These are phyloP conservation scores for Macrotis lagotis DNA, from an alignment of 2,113 vertebrate genomes.

Conservation along the genomic window DNA sequence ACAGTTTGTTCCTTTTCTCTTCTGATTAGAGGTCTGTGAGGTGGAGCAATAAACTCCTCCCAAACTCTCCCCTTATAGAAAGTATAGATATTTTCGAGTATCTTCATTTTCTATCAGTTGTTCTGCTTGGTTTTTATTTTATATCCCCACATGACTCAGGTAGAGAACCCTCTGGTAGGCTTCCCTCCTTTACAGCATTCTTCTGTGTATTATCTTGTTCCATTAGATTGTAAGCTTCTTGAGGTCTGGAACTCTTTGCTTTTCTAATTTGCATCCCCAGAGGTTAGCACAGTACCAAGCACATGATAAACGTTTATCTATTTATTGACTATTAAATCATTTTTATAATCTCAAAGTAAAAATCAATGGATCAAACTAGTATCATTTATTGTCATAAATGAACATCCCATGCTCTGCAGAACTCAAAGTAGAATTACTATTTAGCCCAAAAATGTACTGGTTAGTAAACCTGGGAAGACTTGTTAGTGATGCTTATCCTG, in stretches of 20 bases:
- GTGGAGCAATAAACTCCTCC: not conserved
- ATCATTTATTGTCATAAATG: not conserved
- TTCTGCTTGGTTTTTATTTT: not conserved
- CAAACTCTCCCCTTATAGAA: not conserved
- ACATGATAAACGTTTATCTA: not conserved
- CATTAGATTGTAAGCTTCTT: not conserved
- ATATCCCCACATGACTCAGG: not conserved
- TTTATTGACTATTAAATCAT: not conserved
- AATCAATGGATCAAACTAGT: not conserved
- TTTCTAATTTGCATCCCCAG: not conserved
- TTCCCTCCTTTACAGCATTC: not conserved
- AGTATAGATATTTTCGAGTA: not conserved
- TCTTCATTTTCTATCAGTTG: not conserved
- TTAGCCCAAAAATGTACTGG: slow-evolving; percentile 33
- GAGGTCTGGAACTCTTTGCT: not conserved
- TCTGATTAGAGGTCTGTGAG: not conserved
- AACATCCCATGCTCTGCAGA: slow-evolving; percentile 35
- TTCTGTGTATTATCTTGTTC: not conserved
- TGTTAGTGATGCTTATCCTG: slow-evolving; percentile 17
- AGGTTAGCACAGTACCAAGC: not conserved
- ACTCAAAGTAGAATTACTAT: slow-evolving; percentile 30
- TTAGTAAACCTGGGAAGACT: slow-evolving; percentile 7
- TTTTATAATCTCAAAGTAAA: not conserved
- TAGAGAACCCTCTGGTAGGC: not conserved
- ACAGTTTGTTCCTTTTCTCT: not conserved